Percentiles rank a stretch among this genome's conserved stretches.
phyloP scores from a whole-genome alignment of 2,888 invertebrate species.

The Ypsolopha scabrella region DNA sequence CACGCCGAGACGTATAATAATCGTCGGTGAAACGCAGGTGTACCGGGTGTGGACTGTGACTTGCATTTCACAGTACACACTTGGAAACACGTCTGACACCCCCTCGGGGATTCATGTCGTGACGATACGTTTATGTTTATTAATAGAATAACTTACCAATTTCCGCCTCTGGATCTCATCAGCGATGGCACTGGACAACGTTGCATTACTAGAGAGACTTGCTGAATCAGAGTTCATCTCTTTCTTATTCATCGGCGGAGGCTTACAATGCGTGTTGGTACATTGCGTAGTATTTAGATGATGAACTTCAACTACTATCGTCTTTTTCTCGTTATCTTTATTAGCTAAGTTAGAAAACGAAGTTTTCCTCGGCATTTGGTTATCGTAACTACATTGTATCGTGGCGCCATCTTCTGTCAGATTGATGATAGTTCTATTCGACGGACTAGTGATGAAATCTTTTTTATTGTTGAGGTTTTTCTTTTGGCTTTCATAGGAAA shows the following conservation, averaged over 20 bases:
- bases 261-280: conserved; percentile 41
- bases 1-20: too few species aligned
- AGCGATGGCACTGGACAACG: conserved; percentile 62
- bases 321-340: conserved; percentile 66
- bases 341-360: conserved; percentile 35
- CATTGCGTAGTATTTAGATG: conserved; percentile 42
- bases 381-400: conserved; percentile 74
- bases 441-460: conserved; percentile 48
- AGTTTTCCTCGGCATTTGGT: conserved; percentile 49
- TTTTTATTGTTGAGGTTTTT: conserved; percentile 33
- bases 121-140: too few species aligned
- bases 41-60: too few species aligned
- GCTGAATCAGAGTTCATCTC: conserved; percentile 36
- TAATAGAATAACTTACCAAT: conserved; percentile 31
- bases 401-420: conserved; percentile 78
- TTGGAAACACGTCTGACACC: too few species aligned
- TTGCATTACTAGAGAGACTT: conserved; percentile 47
- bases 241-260: conserved; percentile 33
- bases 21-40: too few species aligned
- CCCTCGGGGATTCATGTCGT: too few species aligned
- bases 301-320: conserved; percentile 83
- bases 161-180: conserved; percentile 58
- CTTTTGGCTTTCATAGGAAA: conserved; percentile 33
- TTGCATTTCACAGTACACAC: too few species aligned
- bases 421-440: conserved; percentile 80